These are phyloP conservation scores for Tillus elongatus DNA, from an alignment of 2,888 invertebrate species.

Conservation along the genomic window DNA sequence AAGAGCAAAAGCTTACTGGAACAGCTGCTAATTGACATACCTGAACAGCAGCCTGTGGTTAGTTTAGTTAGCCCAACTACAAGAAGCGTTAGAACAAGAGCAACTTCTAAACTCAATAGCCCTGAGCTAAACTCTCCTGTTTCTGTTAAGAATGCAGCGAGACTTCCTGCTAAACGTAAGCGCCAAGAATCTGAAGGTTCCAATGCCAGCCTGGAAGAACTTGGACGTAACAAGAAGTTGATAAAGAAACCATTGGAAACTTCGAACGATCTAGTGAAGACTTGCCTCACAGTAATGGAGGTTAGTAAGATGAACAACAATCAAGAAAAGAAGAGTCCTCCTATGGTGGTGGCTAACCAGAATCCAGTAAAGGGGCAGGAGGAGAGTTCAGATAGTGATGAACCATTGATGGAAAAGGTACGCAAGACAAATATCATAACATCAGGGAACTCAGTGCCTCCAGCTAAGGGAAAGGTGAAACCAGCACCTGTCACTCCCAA, in stretches of 20 bases:
- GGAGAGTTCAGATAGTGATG: slow-evolving; percentile 70
- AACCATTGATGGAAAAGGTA: slow-evolving; percentile 68
- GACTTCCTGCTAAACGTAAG: slow-evolving; percentile 53
- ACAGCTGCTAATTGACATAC: slow-evolving; percentile 78
- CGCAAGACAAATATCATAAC: slow-evolving; percentile 37
- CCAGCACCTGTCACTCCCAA: slow-evolving; percentile 14
- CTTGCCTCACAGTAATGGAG: slow-evolving; percentile 34
- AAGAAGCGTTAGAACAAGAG: slow-evolving; percentile 53
- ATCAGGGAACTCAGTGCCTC: slow-evolving; percentile 12
- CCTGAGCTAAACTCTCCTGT: slow-evolving; percentile 45
- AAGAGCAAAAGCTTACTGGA: slow-evolving; percentile 56
- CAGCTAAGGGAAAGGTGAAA: slow-evolving; percentile 19
- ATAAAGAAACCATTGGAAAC: slow-evolving; percentile 53
- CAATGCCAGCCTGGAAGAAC: slow-evolving; percentile 46
- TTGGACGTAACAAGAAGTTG: slow-evolving; percentile 35
- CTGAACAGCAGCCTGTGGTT: slow-evolving; percentile 37
- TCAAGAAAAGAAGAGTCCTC: slow-evolving; percentile 24
- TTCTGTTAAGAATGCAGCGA: slow-evolving; percentile 16
- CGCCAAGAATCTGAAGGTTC: slow-evolving; percentile 73
- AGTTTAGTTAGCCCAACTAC: slow-evolving; percentile 34
- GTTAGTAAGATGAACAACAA: slow-evolving; percentile 26
- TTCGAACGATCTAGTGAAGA: slow-evolving; percentile 51
- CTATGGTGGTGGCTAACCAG: background rate
- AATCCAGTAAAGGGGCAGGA: slow-evolving; percentile 46
- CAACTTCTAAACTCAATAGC: slow-evolving; percentile 59